A percentile compares a stretch with the other conserved stretches of the same genome.
Evolutionary conservation across 2,888 invertebrate genomes (phyloP).

Genomic region (Sinelater perroti): DNA sequence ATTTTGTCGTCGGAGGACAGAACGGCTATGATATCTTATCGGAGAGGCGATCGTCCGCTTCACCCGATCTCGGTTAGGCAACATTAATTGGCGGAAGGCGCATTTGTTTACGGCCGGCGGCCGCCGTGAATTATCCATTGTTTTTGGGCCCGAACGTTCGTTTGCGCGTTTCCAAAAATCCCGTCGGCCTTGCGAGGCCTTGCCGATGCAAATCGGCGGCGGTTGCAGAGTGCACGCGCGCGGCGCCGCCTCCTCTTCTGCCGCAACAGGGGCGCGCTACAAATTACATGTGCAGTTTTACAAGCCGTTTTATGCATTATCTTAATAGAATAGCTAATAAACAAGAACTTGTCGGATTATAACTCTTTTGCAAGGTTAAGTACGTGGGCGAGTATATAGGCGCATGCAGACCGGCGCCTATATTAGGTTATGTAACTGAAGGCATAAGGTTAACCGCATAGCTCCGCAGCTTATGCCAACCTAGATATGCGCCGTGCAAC

Average conservation of each 20-base stretch:
- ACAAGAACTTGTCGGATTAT: conserved; percentile 38
- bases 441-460: conserved; percentile 38
- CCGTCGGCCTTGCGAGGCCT: conserved; percentile 50
- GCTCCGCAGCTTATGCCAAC: conserved; percentile 24
- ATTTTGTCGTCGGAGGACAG: conserved; percentile 4
- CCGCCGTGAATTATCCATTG: conserved; percentile 47
- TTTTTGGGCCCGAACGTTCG: conserved; percentile 46
- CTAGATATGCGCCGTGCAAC: conserved; percentile 20
- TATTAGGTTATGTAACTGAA: conserved; percentile 42
- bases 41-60: conserved; percentile 22
- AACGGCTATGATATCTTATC: conserved; percentile 20
- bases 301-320: conserved; percentile 32
- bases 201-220: conserved; percentile 41
- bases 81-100: conserved; percentile 33
- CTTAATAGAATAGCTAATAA: conserved; percentile 39
- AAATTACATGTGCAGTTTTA: conserved; percentile 26
- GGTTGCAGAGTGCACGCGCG: too few species aligned
- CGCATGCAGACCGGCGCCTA: conserved; percentile 41
- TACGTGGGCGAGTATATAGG: conserved; percentile 40
- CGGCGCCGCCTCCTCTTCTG: not conserved
- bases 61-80: conserved; percentile 24
- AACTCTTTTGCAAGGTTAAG: conserved; percentile 41
- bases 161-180: conserved; percentile 50
- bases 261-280: conserved; percentile 15
- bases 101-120: conserved; percentile 13